phyloP scores from a whole-genome alignment of 2,113 vertebrate genomes.

The Oenanthe oenanthe region DNA sequence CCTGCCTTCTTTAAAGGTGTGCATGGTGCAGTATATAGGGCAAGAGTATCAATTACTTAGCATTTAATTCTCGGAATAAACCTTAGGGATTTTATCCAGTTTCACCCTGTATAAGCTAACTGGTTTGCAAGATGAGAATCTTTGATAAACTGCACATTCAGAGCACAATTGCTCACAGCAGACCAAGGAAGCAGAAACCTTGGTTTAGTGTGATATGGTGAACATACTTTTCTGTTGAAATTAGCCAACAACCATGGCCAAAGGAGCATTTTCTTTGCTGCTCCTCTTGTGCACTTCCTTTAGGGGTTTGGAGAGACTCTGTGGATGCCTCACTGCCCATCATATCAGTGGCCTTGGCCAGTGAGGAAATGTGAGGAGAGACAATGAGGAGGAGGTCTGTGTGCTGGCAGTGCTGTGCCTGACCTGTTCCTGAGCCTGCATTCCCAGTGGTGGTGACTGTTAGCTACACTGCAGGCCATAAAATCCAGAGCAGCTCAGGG shows the following conservation, averaged over 20 bases:
- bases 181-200: not conserved
- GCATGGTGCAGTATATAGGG: fast-evolving
- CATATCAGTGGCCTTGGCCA: not conserved
- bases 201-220: not conserved
- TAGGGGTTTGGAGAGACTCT: not conserved
- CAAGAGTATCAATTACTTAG: not conserved
- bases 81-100: not conserved
- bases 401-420: not conserved
- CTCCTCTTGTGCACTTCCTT: not conserved
- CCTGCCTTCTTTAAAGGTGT: not conserved
- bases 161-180: not conserved
- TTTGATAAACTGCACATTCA: not conserved
- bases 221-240: not conserved
- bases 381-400: not conserved
- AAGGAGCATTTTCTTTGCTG: not conserved
- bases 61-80: not conserved
- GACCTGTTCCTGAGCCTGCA: fast-evolving
- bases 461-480: not conserved
- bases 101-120: not conserved
- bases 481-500: not conserved
- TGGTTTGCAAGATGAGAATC: not conserved
- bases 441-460: not conserved
- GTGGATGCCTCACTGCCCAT: not conserved
- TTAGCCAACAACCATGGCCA: fast-evolving
- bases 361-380: not conserved